phyloP scores from a whole-genome alignment of 2,113 vertebrate genomes.

The Rhombomys opimus region DNA sequence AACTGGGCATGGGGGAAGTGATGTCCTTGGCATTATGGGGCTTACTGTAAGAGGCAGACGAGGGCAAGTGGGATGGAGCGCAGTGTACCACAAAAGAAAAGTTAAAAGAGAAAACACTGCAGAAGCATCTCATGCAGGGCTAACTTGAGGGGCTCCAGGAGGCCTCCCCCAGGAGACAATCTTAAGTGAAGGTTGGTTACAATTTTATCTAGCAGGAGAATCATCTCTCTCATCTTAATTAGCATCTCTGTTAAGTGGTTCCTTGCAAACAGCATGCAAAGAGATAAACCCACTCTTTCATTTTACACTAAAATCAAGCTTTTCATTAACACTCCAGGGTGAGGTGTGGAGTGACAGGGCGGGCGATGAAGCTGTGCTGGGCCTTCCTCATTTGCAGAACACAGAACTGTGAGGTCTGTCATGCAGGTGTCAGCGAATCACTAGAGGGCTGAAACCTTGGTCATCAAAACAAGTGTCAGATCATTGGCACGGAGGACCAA shows the following conservation, averaged over 20 bases:
- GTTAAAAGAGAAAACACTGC: background rate
- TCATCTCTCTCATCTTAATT: constrained; percentile 1
- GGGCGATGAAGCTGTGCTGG: accelerated
- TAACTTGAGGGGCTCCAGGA: background rate
- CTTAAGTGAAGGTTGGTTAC: background rate
- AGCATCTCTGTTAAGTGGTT: constrained; percentile 30
- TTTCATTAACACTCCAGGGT: background rate
- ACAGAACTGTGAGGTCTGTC: accelerated
- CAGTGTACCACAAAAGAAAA: background rate
- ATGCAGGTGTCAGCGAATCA: background rate
- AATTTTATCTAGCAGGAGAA: background rate
- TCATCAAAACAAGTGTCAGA: background rate
- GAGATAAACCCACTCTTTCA: background rate
- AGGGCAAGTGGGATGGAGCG: background rate
- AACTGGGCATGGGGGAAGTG: background rate
- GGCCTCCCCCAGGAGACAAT: background rate
- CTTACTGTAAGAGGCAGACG: background rate
- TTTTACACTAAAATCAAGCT: background rate
- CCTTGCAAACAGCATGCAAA: constrained; percentile 1
- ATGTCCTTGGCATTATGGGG: background rate
- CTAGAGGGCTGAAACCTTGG: background rate
- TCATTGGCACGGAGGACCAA: background rate
- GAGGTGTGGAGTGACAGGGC: background rate
- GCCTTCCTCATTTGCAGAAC: background rate
- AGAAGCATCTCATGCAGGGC: background rate